phyloP scores from a whole-genome alignment of 64 coral and sea anemone genomes.

The Hydrozoanthus tunicans region DNA sequence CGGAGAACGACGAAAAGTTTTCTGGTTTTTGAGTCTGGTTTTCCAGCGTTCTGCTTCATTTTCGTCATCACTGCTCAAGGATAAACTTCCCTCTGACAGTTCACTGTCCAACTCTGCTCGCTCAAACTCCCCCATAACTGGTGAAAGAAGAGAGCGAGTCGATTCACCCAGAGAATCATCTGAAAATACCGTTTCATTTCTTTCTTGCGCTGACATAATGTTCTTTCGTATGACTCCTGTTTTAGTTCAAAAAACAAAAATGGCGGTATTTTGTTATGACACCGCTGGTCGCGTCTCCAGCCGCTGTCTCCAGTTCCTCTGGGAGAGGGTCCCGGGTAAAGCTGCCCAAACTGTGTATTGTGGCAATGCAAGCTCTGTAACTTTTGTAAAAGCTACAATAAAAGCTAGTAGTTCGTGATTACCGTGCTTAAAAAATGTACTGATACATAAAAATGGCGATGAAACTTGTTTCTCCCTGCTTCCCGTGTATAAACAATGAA shows the following conservation, averaged over 20 bases:
- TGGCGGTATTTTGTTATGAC: conserved; percentile 34
- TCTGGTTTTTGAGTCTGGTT: neutral
- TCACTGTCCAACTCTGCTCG: conserved; percentile 32
- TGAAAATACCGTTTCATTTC: conserved; percentile 52
- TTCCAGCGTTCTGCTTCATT: conserved; percentile 34
- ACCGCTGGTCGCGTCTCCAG: conserved; percentile 28
- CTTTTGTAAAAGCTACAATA: no score
- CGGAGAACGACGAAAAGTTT: neutral
- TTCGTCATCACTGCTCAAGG: conserved; percentile 62
- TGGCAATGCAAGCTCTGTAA: no score
- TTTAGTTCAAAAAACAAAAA: conserved; percentile 9
- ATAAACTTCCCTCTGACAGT: conserved; percentile 72
- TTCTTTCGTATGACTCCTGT: neutral
- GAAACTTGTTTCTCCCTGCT: no score
- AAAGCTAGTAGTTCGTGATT: no score
- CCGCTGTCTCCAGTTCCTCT: neutral
- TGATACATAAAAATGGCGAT: no score
- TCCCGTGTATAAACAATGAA: no score
- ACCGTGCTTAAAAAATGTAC: no score
- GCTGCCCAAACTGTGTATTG: no score
- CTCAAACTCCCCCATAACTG: conserved; percentile 22
- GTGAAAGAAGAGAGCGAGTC: conserved; percentile 80
- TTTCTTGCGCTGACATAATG: conserved; percentile 11
- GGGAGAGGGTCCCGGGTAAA: neutral
- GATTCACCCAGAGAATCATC: conserved; percentile 88